Evolutionary conservation across 2,113 vertebrate species (phyloP).

Genomic region (Sterna hirundo): DNA sequence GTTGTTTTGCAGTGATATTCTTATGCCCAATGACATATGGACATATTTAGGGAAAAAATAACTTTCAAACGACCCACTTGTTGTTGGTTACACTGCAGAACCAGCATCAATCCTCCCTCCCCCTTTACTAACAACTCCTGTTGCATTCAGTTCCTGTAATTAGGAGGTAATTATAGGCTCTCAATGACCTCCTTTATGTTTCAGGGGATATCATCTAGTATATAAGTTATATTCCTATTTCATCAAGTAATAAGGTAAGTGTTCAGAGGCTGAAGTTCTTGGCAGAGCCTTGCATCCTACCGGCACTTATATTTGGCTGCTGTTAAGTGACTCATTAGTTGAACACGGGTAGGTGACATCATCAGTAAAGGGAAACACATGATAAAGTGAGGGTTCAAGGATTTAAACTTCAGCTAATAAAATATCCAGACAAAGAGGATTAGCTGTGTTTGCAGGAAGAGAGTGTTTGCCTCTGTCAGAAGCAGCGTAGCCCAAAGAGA

Average conservation of each 20-base stretch:
- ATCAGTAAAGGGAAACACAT: constrained; percentile 25
- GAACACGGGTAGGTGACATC: constrained; percentile 45
- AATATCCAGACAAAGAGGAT: constrained; percentile 54
- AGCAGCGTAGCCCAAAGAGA: neutral
- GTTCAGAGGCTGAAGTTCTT: constrained; percentile 10
- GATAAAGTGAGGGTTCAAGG: constrained; percentile 15
- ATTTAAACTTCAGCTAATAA: constrained; percentile 35
- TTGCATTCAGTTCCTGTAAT: neutral
- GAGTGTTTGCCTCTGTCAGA: constrained; percentile 40
- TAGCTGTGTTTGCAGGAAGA: constrained; percentile 10
- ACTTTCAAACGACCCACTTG: neutral
- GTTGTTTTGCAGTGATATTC: neutral
- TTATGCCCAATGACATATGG: neutral
- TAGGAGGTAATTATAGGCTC: neutral
- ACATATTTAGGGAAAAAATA: constrained; percentile 14
- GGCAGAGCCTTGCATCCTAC: neutral
- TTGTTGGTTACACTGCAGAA: neutral
- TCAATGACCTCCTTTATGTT: neutral
- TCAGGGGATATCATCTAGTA: neutral
- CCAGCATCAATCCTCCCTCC: neutral
- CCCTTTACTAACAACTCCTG: neutral
- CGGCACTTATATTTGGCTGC: neutral
- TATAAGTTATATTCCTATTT: constrained; percentile 5
- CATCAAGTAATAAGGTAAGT: constrained; percentile 10
- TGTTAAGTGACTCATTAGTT: constrained; percentile 13